Evolutionary conservation across 1,140 invertebrate species (phyloP), one percentile per base, ranked within the genome.

Genomic region (Macrosteles quadrilineatus): DNA sequence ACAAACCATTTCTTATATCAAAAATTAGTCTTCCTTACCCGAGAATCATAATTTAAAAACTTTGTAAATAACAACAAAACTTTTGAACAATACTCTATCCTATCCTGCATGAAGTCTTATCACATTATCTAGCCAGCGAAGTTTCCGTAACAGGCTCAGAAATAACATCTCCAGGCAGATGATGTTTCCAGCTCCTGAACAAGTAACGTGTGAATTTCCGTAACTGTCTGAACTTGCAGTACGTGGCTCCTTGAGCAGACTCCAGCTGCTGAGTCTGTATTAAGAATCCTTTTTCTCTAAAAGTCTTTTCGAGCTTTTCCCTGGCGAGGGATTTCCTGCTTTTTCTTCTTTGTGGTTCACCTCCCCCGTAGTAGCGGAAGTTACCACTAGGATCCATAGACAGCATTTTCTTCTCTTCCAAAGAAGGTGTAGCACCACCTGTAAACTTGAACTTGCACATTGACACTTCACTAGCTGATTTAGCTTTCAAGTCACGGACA

Each of bases 401-500:
- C 0, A 95, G 82, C 85, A 93, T 94, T 79, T 95, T 95, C 81
- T 95, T 95, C 75, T 96, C 93, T 78, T 95, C 91, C 30, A 95
- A 78, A 57, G 87, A 90, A 0, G 94, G 94, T 71, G 93, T 92
- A 29, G 91, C 91, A 0, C 94, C 93, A 2, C 92, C 93, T 0
- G 93, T 95, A 77, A 96, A 95, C 78, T 96, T 96, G 76, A 96
- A 96, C 77, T 95, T 96, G 78, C 94, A 95, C 77, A 95, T 96
- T 79, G 92, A 94, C n/a, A 83, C 81, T 9, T 64, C 59, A 27
- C 43, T 68, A 19, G 68, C 53, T 29, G 59, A 29, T 64, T 71
- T 72, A 17, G 73, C 73, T 72, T 71, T 71, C 25, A 75, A 77
- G 75, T 92, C 92, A 40, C 91, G 82, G 40, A 94, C 85, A 73